Evolutionary conservation across 2,888 invertebrate species (phyloP).

Genomic region (Brachypterus glaber): DNA sequence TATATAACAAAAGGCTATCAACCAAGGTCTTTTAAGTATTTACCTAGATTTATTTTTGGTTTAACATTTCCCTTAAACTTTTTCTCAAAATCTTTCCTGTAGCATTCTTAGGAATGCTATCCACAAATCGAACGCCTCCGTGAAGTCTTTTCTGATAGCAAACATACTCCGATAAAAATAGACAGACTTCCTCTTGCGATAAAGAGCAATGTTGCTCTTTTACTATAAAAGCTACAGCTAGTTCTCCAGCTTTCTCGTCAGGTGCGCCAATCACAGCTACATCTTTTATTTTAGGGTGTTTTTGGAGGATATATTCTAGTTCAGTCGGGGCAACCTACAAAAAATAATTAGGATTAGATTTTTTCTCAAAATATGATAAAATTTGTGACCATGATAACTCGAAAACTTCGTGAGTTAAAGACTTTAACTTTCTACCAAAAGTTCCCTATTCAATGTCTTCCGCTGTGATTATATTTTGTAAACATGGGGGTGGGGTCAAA

Average conservation of each 20-base stretch:
- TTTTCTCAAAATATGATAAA: too few relatives aligned
- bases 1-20: too few relatives aligned
- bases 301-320: slow-evolving; percentile 64
- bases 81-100: slow-evolving; percentile 44
- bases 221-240: slow-evolving; percentile 66
- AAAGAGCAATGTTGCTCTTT: slow-evolving; percentile 63
- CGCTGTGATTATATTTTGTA: too few relatives aligned
- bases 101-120: slow-evolving; percentile 42
- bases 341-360: too few relatives aligned
- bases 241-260: slow-evolving; percentile 59
- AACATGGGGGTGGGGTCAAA: too few relatives aligned
- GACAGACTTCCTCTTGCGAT: slow-evolving; percentile 48
- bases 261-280: slow-evolving; percentile 70
- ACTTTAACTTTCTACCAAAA: too few relatives aligned
- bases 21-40: too few relatives aligned
- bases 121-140: slow-evolving; percentile 52
- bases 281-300: slow-evolving; percentile 60
- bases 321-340: slow-evolving; percentile 70
- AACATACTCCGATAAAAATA: slow-evolving; percentile 19
- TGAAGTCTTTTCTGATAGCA: slow-evolving; percentile 46
- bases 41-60: too few relatives aligned
- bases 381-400: too few relatives aligned
- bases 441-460: too few relatives aligned
- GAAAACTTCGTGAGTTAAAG: too few relatives aligned
- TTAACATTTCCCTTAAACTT: slow-evolving; percentile 23